These are phyloP conservation scores for Saccopteryx bilineata DNA, from an alignment of 2,113 vertebrate genomes.

Conservation along the genomic window DNA sequence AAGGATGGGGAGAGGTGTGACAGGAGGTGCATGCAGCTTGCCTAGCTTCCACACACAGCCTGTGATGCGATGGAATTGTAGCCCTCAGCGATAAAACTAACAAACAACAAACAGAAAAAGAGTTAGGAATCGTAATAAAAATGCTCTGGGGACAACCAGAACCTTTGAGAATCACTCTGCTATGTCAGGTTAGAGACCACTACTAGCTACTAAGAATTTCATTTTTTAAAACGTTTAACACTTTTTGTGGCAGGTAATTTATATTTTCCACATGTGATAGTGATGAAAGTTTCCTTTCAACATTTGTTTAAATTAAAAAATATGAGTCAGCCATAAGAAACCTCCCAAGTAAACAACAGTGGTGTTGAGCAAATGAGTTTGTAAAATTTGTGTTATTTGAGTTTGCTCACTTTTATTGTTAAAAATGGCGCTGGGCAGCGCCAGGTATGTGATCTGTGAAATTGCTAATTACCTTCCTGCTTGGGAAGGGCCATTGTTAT, in stretches of 20 bases:
- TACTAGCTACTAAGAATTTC: neutral
- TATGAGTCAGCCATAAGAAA: constrained; percentile 43
- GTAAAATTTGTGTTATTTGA: no score
- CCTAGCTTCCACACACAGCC: neutral
- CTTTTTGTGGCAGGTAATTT: neutral
- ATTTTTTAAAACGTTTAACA: neutral
- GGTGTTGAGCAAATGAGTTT: neutral
- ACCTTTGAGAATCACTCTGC: constrained; percentile 21
- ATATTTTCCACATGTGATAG: neutral
- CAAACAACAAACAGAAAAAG: neutral
- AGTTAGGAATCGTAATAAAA: constrained; percentile 1
- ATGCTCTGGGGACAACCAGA: neutral
- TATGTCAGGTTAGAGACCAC: constrained; percentile 17
- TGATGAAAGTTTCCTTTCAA: neutral
- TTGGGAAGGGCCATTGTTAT: no score
- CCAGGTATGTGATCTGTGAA: no score
- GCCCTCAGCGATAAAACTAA: neutral
- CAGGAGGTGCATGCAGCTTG: neutral
- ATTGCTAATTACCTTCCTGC: no score
- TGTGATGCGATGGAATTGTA: neutral
- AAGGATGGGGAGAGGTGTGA: neutral
- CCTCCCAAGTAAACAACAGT: neutral
- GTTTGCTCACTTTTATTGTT: no score
- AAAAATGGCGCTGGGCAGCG: no score
- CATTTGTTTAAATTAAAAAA: constrained; percentile 29